These are phyloP conservation scores for Caenorhabditis drosophilae DNA, from an alignment of 2,888 invertebrate species.

Conservation along the genomic window DNA sequence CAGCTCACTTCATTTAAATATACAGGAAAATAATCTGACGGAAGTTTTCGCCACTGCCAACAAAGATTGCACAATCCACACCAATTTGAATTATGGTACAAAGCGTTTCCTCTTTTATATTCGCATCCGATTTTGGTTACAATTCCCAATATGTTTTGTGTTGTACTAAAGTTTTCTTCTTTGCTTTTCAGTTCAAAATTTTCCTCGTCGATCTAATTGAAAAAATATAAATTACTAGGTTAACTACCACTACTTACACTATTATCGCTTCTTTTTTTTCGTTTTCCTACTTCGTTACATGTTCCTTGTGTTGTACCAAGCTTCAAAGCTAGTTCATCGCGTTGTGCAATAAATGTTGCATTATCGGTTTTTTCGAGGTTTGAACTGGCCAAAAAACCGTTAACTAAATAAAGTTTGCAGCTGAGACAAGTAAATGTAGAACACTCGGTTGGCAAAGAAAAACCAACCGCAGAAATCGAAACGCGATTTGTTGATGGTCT, in stretches of 20 bases:
- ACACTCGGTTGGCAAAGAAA: slow-evolving; percentile 8
- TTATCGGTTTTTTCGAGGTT: slow-evolving; percentile 21
- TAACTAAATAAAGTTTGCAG: slow-evolving; percentile 47
- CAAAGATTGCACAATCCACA: slow-evolving; percentile 48
- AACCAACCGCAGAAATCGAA: not conserved
- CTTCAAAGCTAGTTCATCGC: slow-evolving; percentile 15
- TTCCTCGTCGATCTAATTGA: too few relatives aligned
- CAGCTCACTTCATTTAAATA: slow-evolving; percentile 55
- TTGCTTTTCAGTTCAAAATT: too few relatives aligned
- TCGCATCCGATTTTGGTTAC: slow-evolving; percentile 45
- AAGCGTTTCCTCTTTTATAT: slow-evolving; percentile 43
- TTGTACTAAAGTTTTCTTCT: too few relatives aligned
- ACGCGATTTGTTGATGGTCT: not conserved
- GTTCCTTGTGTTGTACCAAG: slow-evolving; percentile 23
- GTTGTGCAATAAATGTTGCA: slow-evolving; percentile 22
- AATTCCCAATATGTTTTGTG: slow-evolving; percentile 38
- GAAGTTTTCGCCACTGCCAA: slow-evolving; percentile 52
- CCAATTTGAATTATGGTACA: slow-evolving; percentile 31
- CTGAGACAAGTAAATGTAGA: slow-evolving; percentile 38
- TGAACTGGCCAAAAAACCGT: slow-evolving; percentile 37
- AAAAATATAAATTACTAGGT: too few relatives aligned
- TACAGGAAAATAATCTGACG: slow-evolving; percentile 45
- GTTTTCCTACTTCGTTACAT: slow-evolving; percentile 11
- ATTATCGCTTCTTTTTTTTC: too few relatives aligned
- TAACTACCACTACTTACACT: too few relatives aligned